phyloP scores from a whole-genome alignment of 2,113 vertebrate species.

The Rhagologus leucostigma region DNA sequence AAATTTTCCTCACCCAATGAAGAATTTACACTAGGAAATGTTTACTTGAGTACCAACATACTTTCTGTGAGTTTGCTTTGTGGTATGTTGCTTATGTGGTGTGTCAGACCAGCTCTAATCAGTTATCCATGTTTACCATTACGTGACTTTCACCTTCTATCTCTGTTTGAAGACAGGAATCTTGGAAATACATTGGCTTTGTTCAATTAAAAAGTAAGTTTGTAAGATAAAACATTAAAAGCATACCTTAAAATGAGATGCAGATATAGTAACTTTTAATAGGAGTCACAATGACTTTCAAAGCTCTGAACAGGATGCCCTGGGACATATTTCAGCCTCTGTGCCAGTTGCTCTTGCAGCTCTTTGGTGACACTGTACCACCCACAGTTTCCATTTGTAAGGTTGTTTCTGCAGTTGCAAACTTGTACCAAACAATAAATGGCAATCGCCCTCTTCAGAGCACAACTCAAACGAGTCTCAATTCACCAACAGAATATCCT shows the following conservation, averaged over 20 bases:
- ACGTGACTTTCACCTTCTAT: not conserved
- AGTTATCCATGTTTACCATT: not conserved
- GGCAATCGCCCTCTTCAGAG: not conserved
- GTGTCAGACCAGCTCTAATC: not conserved
- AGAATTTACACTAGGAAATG: not conserved
- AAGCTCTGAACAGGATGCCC: not conserved
- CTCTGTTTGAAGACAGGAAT: not conserved
- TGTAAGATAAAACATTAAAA: not conserved
- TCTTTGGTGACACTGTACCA: not conserved
- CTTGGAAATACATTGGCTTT: not conserved
- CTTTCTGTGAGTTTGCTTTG: not conserved
- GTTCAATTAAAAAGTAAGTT: not conserved
- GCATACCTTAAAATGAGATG: not conserved
- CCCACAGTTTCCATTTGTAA: not conserved
- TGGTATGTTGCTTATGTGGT: rapidly evolving
- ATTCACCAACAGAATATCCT: not conserved
- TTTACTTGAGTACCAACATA: not conserved
- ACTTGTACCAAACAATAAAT: not conserved
- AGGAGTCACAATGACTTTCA: not conserved
- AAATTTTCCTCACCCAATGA: not conserved
- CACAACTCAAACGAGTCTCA: not conserved
- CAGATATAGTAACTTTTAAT: not conserved
- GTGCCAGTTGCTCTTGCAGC: not conserved
- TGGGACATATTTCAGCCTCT: not conserved
- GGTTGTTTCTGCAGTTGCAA: not conserved